Evolutionary conservation across 2,113 vertebrate genomes (phyloP).

Genomic region (Dendrocopos noguchii): DNA sequence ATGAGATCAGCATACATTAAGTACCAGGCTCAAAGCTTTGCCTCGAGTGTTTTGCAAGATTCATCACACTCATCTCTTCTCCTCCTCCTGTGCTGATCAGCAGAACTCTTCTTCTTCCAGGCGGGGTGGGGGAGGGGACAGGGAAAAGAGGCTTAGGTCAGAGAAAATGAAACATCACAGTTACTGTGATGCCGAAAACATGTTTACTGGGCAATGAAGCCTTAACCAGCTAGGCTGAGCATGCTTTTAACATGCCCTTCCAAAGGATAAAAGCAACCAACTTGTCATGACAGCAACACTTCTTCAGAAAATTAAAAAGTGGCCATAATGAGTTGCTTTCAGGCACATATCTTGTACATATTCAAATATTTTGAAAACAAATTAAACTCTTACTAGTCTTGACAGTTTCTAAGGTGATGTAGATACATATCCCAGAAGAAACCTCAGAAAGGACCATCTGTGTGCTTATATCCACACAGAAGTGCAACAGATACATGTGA

Average conservation of each 20-base stretch:
- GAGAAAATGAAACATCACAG: conserved; percentile 8
- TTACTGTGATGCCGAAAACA: neutral
- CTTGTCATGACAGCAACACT: neutral
- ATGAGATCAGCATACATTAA: neutral
- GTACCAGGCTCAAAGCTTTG: conserved; percentile 10
- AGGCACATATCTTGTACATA: neutral
- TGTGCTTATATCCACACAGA: neutral
- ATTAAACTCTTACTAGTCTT: neutral
- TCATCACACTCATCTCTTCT: neutral
- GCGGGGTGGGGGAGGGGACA: neutral
- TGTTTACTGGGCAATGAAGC: conserved; percentile 17
- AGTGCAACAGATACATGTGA: neutral
- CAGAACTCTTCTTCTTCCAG: conserved; percentile 22
- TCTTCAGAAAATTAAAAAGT: neutral
- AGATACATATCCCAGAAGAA: neutral
- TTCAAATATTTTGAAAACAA: neutral
- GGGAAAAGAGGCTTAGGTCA: neutral
- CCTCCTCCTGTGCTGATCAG: neutral
- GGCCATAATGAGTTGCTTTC: neutral
- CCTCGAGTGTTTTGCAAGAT: conserved; percentile 17
- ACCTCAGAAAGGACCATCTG: neutral
- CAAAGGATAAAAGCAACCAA: conserved; percentile 20
- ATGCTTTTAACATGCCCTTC: neutral
- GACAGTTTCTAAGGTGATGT: neutral
- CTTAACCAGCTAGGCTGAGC: neutral